Evolutionary conservation across 2,888 invertebrate genomes (phyloP), one percentile per base, ranked within the genome.

Genomic region (Metopia argyrocephala): DNA sequence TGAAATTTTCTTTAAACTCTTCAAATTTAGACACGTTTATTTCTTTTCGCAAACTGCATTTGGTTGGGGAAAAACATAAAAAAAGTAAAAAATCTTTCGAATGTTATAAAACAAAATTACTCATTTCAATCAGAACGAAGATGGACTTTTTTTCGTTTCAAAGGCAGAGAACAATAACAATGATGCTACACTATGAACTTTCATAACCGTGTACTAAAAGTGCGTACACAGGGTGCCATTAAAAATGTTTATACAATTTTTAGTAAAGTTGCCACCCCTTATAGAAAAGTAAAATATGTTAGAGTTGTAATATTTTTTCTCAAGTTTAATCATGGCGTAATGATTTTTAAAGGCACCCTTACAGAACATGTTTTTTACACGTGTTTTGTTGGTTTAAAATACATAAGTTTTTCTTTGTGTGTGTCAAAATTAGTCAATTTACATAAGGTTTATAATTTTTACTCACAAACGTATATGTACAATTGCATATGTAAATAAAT

Each of bases 91-190:
- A 78, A 52, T 73, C 76, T 66, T 38, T 12, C 25, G 46, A 70
- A 78, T 70, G 78, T 81, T 81, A 81, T 78, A 81, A 81, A 78
- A 81, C 80, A 76, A 74, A 81, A 81, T 81, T 81, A 81, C 81
- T 81, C 81, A 81, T 81, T 81, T 81, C 74, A 78, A 74, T 75
- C 81, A 75, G 74, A 81, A 81, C 59, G 80, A 70, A 81, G 80
- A 80, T 64, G 80, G 68, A 50, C 68, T 76, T 79, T 75, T 66
- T 66, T 71, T 65, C 46, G 38, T 46, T 48, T 80, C 76, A 50
- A 68, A 66, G 70, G 66, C 69, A 73, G 69, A 76, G 73, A 28
- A 31, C 57, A 69, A 69, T 76, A 76, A 73, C 76, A 68, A 64
- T 46, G 80, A 71, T 76, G 76, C 68, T 76, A 64, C 9, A 62